phyloP scores from a whole-genome alignment of 2,797 vertebrate species.

The Centroberyx gerrardi region DNA sequence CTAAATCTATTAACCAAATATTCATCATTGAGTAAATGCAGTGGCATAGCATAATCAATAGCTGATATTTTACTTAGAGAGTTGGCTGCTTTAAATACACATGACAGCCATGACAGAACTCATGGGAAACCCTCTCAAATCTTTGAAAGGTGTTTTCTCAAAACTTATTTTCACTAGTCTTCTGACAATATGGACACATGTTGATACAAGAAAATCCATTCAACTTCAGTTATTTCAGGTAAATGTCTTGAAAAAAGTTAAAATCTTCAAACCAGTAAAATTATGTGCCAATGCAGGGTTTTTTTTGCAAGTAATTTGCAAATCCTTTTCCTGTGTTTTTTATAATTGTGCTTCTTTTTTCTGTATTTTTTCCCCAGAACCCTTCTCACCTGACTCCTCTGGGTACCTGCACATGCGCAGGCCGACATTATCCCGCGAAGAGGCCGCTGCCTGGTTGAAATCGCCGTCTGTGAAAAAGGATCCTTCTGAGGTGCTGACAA shows the following conservation, averaged over 20 bases:
- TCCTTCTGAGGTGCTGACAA: constrained; percentile 93
- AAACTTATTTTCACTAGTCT: no score
- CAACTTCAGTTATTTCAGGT: no score
- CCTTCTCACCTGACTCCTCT: constrained; percentile 80
- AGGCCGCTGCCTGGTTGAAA: constrained; percentile 92
- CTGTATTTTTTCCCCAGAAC: neutral
- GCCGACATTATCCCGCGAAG: constrained; percentile 90
- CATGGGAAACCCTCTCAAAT: neutral
- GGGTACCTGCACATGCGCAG: constrained; percentile 82
- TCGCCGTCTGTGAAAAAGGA: constrained; percentile 96
- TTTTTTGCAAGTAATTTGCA: no score
- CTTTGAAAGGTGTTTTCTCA: neutral
- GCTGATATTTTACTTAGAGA: no score
- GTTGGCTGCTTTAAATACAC: neutral
- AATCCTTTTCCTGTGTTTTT: no score
- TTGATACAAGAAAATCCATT: no score
- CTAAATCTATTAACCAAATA: neutral
- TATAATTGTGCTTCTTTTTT: no score
- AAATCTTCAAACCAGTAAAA: neutral
- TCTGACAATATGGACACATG: no score
- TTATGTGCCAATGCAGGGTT: no score
- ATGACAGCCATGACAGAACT: neutral
- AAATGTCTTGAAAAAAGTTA: neutral
- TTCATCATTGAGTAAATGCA: neutral
- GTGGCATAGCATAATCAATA: neutral